Evolutionary conservation across 2,797 vertebrate species (phyloP).

Genomic region (Kryptolebias ocellatus): DNA sequence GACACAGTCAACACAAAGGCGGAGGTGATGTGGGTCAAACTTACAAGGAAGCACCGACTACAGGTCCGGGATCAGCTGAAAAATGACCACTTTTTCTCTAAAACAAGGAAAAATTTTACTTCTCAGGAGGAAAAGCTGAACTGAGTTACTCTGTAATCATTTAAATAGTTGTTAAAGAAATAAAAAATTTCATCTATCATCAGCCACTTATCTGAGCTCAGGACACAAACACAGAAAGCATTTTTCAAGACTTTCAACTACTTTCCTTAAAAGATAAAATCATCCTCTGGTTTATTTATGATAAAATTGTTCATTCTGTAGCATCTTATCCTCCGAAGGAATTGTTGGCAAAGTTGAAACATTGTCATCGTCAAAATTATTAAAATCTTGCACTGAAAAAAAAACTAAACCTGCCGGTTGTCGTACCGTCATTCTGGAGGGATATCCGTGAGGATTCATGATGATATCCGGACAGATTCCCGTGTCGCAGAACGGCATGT

Average conservation of each 20-base stretch:
- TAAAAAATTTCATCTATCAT: background rate
- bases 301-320: background rate
- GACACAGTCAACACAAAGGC: constrained; percentile 30
- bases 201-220: background rate
- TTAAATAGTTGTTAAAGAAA: background rate
- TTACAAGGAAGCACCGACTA: background rate
- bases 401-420: background rate
- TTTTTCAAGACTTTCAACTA: background rate
- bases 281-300: background rate
- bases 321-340: too few species aligned
- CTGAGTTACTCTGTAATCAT: background rate
- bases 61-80: background rate
- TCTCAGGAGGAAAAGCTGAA: background rate
- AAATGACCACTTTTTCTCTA: constrained; percentile 6
- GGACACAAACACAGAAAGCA: background rate
- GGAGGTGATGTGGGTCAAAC: constrained; percentile 42
- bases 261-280: background rate
- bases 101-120: background rate
- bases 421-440: constrained; percentile 97
- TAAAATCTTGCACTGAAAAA: background rate
- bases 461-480: constrained; percentile 99
- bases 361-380: too few species aligned
- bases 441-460: constrained; percentile 99
- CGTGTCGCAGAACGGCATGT: constrained; percentile 97
- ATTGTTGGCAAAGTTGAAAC: too few species aligned